Conservation (phyloP, 2,888 invertebrate genomes). For the Cosmorhoe ocellata region DNA sequence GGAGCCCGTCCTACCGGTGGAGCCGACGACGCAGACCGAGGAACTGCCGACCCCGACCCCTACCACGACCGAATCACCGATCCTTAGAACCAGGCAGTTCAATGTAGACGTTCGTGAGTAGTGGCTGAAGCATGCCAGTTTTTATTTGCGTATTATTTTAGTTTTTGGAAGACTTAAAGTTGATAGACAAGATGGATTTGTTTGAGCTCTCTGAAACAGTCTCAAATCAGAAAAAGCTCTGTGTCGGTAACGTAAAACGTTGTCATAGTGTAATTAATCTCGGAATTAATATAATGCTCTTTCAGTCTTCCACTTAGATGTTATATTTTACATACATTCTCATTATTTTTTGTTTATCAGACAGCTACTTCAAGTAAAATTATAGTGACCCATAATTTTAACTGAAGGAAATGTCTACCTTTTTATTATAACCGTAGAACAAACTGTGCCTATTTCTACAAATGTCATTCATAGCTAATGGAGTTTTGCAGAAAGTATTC, state of each 20-base stretch:
- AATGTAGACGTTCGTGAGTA: constrained; percentile 78
- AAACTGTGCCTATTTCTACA: too few relatives aligned
- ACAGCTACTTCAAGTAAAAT: not conserved
- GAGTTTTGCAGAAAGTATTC: too few relatives aligned
- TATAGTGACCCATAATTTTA: not conserved
- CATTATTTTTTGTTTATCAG: not conserved
- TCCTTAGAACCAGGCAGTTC: constrained; percentile 54
- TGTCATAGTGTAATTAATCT: too few relatives aligned
- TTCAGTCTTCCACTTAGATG: constrained; percentile 26
- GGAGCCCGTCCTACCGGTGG: constrained; percentile 8
- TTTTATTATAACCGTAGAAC: too few relatives aligned
- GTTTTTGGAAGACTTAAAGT: constrained; percentile 39
- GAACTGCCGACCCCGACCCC: constrained; percentile 33
- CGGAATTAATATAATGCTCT: not conserved
- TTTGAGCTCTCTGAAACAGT: not conserved
- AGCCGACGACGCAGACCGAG: constrained; percentile 28
- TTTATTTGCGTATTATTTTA: constrained; percentile 64
- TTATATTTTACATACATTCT: constrained; percentile 17
- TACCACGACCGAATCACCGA: constrained; percentile 46
- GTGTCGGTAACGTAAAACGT: too few relatives aligned
- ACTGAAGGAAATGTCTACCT: not conserved
- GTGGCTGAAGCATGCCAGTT: constrained; percentile 79
- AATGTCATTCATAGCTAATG: too few relatives aligned
- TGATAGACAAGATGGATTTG: not conserved
- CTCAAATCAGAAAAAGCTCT: not conserved